Conservation (phyloP, 2,888 invertebrate genomes). For the Leuctra nigra region DNA sequence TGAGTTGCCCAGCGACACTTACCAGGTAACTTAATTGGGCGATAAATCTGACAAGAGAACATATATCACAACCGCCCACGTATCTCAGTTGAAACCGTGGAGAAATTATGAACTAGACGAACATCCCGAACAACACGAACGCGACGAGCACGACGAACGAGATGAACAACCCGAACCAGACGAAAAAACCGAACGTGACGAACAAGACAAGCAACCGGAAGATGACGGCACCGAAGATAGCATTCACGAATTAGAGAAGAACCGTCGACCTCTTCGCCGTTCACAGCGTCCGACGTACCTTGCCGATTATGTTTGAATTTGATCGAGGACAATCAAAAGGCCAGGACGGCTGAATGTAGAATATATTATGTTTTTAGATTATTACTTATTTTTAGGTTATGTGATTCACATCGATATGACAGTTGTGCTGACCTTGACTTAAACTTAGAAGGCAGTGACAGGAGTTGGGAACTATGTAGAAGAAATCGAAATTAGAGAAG, state of each 20-base stretch:
- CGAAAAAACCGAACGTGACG: background rate
- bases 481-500: too few relatives aligned
- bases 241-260: too few relatives aligned
- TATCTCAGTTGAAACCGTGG: background rate
- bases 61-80: constrained; percentile 1
- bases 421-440: too few relatives aligned
- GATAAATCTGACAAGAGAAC: background rate
- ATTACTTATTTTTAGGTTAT: too few relatives aligned
- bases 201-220: too few relatives aligned
- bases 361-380: too few relatives aligned
- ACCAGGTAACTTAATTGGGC: background rate
- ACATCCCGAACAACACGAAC: background rate
- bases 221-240: too few relatives aligned
- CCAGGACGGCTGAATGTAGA: background rate
- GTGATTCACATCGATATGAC: too few relatives aligned
- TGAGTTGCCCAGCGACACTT: background rate
- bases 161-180: background rate
- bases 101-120: background rate
- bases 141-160: background rate
- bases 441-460: too few relatives aligned
- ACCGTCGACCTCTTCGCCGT: too few relatives aligned
- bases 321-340: background rate
- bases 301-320: background rate
- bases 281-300: background rate
- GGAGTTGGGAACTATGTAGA: too few relatives aligned